These are phyloP conservation scores for Ophioderma brevispina DNA, from an alignment of 35 echinoderm and acorn worm genomes.

Conservation along the genomic window DNA sequence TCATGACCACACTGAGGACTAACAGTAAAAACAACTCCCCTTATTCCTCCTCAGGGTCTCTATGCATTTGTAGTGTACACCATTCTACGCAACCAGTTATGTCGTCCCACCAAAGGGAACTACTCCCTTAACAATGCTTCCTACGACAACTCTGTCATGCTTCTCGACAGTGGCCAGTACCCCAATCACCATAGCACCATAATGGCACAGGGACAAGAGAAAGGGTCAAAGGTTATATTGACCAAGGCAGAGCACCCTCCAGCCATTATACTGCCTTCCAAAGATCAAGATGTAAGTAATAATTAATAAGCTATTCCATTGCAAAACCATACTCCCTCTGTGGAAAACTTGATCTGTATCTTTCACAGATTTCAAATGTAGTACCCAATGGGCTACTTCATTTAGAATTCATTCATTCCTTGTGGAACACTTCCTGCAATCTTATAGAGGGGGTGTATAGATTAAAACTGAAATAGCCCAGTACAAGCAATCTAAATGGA, in stretches of 20 bases:
- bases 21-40: too few species aligned
- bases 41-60: slow-evolving; percentile 68
- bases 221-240: slow-evolving; percentile 71
- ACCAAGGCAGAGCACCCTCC: slow-evolving; percentile 56
- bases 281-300: slow-evolving; percentile 26
- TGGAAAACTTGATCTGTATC: too few species aligned
- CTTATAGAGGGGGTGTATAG: too few species aligned
- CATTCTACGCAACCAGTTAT: slow-evolving; percentile 84
- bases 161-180: slow-evolving; percentile 72
- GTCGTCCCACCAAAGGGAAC: slow-evolving; percentile 78
- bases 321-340: too few species aligned
- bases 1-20: too few species aligned
- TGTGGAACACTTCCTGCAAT: too few species aligned
- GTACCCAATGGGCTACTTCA: too few species aligned
- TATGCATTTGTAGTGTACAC: slow-evolving; percentile 95
- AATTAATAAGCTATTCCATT: too few species aligned
- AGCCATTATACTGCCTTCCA: not conserved
- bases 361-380: too few species aligned
- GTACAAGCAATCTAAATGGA: too few species aligned
- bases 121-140: slow-evolving; percentile 83
- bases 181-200: not conserved
- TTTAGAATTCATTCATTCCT: too few species aligned
- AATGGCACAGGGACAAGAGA: slow-evolving; percentile 56
- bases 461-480: too few species aligned
- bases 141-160: slow-evolving; percentile 73